Base-by-base conservation (phyloP, 1,140 invertebrate species). In the Arctopsyche grandis region DNA sequence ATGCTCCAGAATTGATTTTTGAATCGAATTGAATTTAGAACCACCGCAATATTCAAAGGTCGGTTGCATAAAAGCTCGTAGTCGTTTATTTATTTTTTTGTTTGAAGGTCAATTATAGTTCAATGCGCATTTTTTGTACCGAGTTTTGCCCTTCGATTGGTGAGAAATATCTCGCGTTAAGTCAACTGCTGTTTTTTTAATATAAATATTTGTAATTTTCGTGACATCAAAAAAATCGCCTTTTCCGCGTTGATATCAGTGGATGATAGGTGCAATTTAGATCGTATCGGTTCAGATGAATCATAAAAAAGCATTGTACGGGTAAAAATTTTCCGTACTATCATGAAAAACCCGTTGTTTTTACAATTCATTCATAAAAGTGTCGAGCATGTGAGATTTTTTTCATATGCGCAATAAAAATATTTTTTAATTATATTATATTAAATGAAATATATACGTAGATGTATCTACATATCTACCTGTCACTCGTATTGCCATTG, bases 341-440 rank as follows among this genome's bases (percentile, higher is more conserved):
- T 21, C 56, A 19, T 19, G 21, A 60, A 60, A 60, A 60, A 19
- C 9, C 29, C 1, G 5, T 56, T 1, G 9, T 60, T 21, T 60
- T 60, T 60, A 60, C 56, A 60, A 60, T 60, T 60, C n/a, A 60
- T 60, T 60, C 56, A 60, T 60, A 60, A 60, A 60, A 60, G 21
- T 16, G 56, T 60, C 16, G 56, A 60, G 21, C 56, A 60, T 60
- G 56, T 60, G 56, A 60, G 56, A 60, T 60, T 60, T 60, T 60
- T 38, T 38, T 60, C 16, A 19, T 21, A 21, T 9, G 14, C 16
- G 56, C 56, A 9, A 21, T 60, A 60, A 60, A 60, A 60, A 60
- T 60, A 60, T 60, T 10, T 60, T 38, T 38, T 4, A n/a, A 56
- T 56, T 56, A 16, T 56, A 9, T 60, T 21, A 60, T 60, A 19